These are phyloP conservation scores for Cheilosia vernalis DNA, from an alignment of 2,888 invertebrate genomes.

Conservation along the genomic window DNA sequence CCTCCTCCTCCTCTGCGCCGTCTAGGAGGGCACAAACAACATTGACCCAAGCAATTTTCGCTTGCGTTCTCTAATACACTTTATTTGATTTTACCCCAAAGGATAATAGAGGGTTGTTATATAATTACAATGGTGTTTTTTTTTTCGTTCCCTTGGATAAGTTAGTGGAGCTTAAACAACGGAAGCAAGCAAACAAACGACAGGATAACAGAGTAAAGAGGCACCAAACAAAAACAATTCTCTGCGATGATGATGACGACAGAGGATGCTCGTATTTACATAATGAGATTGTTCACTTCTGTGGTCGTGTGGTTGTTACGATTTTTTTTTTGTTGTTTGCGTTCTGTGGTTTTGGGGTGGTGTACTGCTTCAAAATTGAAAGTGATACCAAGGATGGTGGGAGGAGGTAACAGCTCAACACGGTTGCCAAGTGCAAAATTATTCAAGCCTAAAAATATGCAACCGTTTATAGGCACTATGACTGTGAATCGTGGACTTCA, in stretches of 20 bases:
- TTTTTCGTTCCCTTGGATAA: slow-evolving; percentile 60
- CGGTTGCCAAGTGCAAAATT: slow-evolving; percentile 65
- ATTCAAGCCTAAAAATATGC: slow-evolving; percentile 72
- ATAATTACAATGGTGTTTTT: slow-evolving; percentile 70
- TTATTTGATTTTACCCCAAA: slow-evolving; percentile 72
- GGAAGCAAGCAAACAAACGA: slow-evolving; percentile 70
- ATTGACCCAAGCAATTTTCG: slow-evolving; percentile 75
- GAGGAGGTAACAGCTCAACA: slow-evolving; percentile 24
- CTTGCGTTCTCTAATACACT: slow-evolving; percentile 72
- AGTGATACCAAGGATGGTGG: slow-evolving; percentile 55
- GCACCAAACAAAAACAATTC: slow-evolving; percentile 59
- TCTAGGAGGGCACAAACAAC: slow-evolving; percentile 65
- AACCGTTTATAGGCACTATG: slow-evolving; percentile 63
- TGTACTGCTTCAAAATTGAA: slow-evolving; percentile 65
- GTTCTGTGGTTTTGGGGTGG: slow-evolving; percentile 53
- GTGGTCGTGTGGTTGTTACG: slow-evolving; percentile 71
- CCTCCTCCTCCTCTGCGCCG: slow-evolving; percentile 23
- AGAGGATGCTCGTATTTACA: slow-evolving; percentile 74
- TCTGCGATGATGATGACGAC: slow-evolving; percentile 61
- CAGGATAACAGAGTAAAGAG: slow-evolving; percentile 67
- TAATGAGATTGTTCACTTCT: slow-evolving; percentile 75
- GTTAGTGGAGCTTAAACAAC: slow-evolving; percentile 65
- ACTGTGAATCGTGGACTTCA: slow-evolving; percentile 30
- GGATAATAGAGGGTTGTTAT: slow-evolving; percentile 74
- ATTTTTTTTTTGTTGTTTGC: slow-evolving; percentile 55